These are phyloP conservation scores for Protophormia terraenovae DNA, from an alignment of 2,888 invertebrate species.

Conservation along the genomic window DNA sequence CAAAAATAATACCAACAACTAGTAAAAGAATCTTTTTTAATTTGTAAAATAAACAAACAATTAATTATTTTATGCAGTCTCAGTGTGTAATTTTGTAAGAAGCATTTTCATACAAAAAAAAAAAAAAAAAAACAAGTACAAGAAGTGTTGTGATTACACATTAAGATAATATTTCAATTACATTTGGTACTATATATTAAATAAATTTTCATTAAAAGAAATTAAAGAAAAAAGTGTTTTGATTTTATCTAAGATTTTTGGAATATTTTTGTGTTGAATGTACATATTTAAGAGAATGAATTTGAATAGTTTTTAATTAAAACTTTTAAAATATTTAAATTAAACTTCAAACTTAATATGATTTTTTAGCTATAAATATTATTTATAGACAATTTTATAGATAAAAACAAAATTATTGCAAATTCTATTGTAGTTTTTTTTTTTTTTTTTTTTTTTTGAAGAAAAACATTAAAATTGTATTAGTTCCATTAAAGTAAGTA, in stretches of 20 bases:
- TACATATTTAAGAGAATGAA: not conserved
- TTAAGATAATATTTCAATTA: constrained; percentile 65
- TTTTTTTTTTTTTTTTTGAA: too few relatives aligned
- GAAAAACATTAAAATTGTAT: too few relatives aligned
- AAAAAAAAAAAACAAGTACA: not conserved
- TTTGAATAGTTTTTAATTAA: not conserved
- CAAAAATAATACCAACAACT: not conserved
- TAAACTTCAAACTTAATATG: not conserved
- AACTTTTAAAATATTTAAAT: not conserved
- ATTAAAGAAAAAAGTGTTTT: constrained; percentile 1
- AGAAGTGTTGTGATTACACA: constrained; percentile 43
- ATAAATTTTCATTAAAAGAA: constrained; percentile 26
- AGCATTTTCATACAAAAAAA: not conserved
- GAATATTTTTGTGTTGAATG: not conserved
- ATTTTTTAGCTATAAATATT: not conserved
- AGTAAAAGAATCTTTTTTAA: constrained; percentile 26
- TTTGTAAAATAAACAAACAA: constrained; percentile 33
- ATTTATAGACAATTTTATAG: not conserved
- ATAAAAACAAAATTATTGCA: too few relatives aligned
- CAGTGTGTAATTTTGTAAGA: not conserved
- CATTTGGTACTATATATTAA: constrained; percentile 17
- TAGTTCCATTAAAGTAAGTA: too few relatives aligned
- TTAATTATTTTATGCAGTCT: constrained; percentile 31
- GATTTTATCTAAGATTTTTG: not conserved
- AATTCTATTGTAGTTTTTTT: too few relatives aligned